These are phyloP conservation scores for Scaptomyza reducta DNA, from an alignment of 2,888 invertebrate genomes.

Conservation along the genomic window DNA sequence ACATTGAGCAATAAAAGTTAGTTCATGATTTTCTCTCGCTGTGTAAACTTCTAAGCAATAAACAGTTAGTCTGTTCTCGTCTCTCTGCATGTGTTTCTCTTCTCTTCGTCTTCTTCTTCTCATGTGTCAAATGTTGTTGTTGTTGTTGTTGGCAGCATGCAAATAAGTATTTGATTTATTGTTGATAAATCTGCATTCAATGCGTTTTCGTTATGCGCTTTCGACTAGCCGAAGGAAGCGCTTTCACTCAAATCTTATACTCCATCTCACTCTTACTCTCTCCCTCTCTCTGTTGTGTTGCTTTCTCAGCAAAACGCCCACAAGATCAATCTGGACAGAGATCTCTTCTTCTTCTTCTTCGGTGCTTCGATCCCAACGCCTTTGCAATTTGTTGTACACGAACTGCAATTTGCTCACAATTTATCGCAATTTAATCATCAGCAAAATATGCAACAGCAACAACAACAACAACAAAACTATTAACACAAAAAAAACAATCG, in stretches of 20 bases:
- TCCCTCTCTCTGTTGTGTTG: neutral
- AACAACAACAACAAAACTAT: slow-evolving; percentile 58
- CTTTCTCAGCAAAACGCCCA: slow-evolving; percentile 25
- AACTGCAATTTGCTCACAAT: slow-evolving; percentile 75
- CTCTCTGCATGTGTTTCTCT: neutral
- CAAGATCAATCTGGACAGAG: slow-evolving; percentile 18
- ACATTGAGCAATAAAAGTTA: too few relatives aligned
- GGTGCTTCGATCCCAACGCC: slow-evolving; percentile 57
- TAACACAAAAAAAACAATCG: slow-evolving; percentile 66
- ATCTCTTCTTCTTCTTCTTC: slow-evolving; percentile 9
- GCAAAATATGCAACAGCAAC: slow-evolving; percentile 47
- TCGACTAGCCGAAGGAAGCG: slow-evolving; percentile 13
- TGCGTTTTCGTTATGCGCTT: slow-evolving; percentile 7
- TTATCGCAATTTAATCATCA: slow-evolving; percentile 77
- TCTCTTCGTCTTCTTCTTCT: neutral
- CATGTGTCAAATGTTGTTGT: slow-evolving; percentile 46
- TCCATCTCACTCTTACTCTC: too few relatives aligned
- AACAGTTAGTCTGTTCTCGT: neutral
- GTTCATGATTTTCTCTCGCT: neutral
- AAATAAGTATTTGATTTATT: slow-evolving; percentile 49
- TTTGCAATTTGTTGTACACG: slow-evolving; percentile 74
- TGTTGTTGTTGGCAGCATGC: slow-evolving; percentile 19
- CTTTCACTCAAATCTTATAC: slow-evolving; percentile 44
- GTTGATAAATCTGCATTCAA: slow-evolving; percentile 30
- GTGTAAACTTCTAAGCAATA: neutral